Conservation (phyloP, 1,140 invertebrate genomes). For the Melipona quadrifasciata region DNA sequence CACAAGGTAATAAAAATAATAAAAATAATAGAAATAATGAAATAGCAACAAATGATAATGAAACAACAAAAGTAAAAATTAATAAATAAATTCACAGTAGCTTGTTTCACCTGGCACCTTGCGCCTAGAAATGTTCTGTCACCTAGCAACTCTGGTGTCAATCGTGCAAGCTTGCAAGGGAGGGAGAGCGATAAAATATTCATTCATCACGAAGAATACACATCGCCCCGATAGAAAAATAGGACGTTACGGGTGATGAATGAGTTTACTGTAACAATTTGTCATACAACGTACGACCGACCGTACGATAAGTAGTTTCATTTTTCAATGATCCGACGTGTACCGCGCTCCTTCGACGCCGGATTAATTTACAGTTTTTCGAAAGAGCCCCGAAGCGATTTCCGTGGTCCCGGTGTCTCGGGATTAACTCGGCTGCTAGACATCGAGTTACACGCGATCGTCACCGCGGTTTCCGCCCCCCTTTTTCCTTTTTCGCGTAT, state of each 20-base stretch:
- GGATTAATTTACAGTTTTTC: constrained; percentile 11
- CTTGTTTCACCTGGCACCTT: too few relatives aligned
- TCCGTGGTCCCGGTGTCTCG: too few relatives aligned
- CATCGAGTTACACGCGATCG: background rate
- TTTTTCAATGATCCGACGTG: background rate
- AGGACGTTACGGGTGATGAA: background rate
- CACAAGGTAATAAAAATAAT: too few relatives aligned
- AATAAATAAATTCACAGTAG: background rate
- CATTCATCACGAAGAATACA: background rate
- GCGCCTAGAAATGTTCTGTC: too few relatives aligned
- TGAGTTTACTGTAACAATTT: background rate
- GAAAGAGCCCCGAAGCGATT: background rate
- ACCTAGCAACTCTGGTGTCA: background rate
- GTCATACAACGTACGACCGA: background rate
- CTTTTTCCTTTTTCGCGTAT: background rate
- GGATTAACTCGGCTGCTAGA: background rate
- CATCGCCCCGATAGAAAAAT: background rate
- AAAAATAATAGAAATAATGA: too few relatives aligned
- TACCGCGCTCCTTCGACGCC: background rate
- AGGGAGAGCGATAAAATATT: background rate
- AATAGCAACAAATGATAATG: too few relatives aligned
- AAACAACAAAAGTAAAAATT: background rate
- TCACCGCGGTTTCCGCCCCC: background rate
- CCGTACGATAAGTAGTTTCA: background rate
- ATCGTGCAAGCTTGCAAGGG: background rate